Base-by-base conservation (phyloP, 2,113 vertebrate species). In the Alosa alosa region DNA sequence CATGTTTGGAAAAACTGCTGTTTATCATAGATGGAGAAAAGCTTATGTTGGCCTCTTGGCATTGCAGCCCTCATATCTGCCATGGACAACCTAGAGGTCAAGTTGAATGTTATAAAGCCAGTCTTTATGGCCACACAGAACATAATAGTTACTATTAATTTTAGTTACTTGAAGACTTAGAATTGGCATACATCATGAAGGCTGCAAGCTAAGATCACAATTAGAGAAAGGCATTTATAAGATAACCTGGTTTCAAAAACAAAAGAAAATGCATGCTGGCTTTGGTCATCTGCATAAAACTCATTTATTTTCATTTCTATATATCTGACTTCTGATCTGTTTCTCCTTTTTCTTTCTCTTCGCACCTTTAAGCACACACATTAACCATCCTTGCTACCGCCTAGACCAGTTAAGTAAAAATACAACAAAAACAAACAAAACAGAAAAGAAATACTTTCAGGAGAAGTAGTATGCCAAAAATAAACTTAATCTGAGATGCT, bases 361-460 rank as follows among this genome's bases (percentile, higher is more conserved):
- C 93, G 93, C 97, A 97, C 96, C 95, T 96, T 97, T 97, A 98
- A 99, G 98, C 97, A 99, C 98, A 98, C 97, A 99, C 97, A 99
- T 99, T 97, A 99, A 97, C 95, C 98, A 99, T 98, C 98, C 97
- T 97, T 99, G 98, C 98, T 99, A 99, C 98, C 98, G 97, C 97
- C 98, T 99, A 98, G 97, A 99, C 97, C 98, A 99, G 98, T 99
- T 99, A 99, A 99, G 98, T 99, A 98, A 97, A 95, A 91, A 90
- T 75, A 91, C 89, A 83, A 92, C 88, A 88, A 91, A 93, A 90
- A 91, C 87, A 84, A 90, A 84, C 89, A 90, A 88, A 88, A 91
- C 87, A 84, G 90, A 84, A 89, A 90, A 88, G 86, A 47, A 82
- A 85, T 89, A 88, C 87, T 84, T 83, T 81, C 36, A 85, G 83